Evolutionary conservation across 2,888 invertebrate genomes (phyloP), one percentile per base, ranked within the genome.

Genomic region (Noctua janthe): DNA sequence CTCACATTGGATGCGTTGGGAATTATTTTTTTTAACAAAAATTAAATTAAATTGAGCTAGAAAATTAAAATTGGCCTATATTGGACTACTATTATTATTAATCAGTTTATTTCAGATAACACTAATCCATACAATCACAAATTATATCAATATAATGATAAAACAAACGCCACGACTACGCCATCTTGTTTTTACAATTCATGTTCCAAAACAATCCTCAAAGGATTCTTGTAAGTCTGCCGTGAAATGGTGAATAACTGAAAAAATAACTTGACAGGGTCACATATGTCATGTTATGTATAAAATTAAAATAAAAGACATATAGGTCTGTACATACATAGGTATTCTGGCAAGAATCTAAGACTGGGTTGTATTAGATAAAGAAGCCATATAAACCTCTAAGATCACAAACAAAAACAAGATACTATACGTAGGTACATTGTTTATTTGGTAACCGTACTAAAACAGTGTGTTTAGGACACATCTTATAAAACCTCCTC

Each of bases 1-100:
- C 83, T 82, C 86, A 88, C 83, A 88, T 76, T 83, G 88, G 78
- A 85, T 79, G 8, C 3, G 43, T 64, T 7, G 64, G 2, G 17
- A 3, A 15, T 17, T 13, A n/a, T 67, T n/a, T 56, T 62, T 62
- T 29, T 3, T 62, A 1, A 62, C 15, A 47, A 47, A 47, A 47
- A 47, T 47, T 1, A 11, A 47, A 47, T 47, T 1, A 47, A 47
- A 11, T 47, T 11, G 47, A 47, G 47, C 47, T 47, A 47, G 29
- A 29, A 29, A 29, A 29, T 29, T 29, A 29, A 29, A 29, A 29
- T 29, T 29, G 29, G 29, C 29, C 29, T 29, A 29, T 29, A 29
- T 29, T 29, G 29, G 29, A 29, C 29, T 29, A 29, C 29, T 29
- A 29, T 29, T 29, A 29, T 29, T 29, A 29, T 29, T 29, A 29